Evolutionary conservation across 2,113 vertebrate species (phyloP).

Genomic region (Lagopus muta): DNA sequence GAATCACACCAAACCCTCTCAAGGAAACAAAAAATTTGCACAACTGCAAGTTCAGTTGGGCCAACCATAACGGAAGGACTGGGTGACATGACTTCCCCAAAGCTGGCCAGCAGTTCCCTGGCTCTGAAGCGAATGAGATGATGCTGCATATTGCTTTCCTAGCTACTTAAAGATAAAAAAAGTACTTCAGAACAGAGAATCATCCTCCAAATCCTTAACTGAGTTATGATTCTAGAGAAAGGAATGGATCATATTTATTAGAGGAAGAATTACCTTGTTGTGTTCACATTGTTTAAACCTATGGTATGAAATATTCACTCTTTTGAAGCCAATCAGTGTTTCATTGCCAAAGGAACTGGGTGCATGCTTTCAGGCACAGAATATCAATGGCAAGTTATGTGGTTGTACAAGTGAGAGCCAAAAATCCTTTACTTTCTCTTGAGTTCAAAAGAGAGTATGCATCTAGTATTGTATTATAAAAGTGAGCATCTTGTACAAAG

Average conservation of each 20-base stretch:
- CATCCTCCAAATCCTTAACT: background rate
- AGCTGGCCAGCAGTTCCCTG: background rate
- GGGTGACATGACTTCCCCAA: background rate
- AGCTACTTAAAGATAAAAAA: background rate
- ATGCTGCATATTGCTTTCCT: background rate
- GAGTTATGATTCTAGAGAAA: background rate
- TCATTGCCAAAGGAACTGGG: background rate
- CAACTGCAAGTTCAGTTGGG: background rate
- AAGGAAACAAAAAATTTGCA: background rate
- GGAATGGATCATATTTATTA: background rate
- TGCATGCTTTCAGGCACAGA: background rate
- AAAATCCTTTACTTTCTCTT: background rate
- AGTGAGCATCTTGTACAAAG: background rate
- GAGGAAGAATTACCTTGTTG: background rate
- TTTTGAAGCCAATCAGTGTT: background rate
- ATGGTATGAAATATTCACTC: background rate
- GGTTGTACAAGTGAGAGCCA: background rate
- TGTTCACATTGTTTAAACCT: conserved; percentile 13
- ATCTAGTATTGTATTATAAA: background rate
- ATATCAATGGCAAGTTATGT: background rate
- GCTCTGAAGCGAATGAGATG: background rate
- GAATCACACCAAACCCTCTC: background rate
- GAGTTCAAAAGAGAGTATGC: background rate
- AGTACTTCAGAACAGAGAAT: background rate
- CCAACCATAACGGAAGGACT: background rate